Conservation (phyloP, 2,888 invertebrate genomes). For the Reticulitermes lucifugus region DNA sequence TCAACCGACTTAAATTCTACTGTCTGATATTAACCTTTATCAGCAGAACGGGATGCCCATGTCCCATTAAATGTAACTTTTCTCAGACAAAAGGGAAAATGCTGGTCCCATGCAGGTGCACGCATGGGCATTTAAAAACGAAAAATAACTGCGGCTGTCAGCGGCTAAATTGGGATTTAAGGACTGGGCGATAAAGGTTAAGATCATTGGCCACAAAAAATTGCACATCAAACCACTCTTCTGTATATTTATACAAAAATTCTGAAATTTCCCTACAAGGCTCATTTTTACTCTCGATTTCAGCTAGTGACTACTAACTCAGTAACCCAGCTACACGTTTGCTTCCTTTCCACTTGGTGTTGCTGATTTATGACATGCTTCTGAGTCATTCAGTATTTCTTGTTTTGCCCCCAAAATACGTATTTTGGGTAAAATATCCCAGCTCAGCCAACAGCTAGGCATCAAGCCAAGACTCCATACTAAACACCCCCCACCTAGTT, state of each 20-base stretch:
- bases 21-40: too few species aligned
- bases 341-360: not conserved
- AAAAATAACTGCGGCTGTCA: too few species aligned
- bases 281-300: constrained; percentile 8
- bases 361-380: not conserved
- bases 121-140: too few species aligned
- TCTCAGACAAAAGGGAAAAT: too few species aligned
- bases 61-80: too few species aligned
- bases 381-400: constrained; percentile 1
- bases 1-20: too few species aligned
- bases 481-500: constrained; percentile 39
- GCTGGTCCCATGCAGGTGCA: too few species aligned
- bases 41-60: too few species aligned
- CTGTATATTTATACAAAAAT: not conserved
- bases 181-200: too few species aligned
- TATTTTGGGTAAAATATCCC: not conserved
- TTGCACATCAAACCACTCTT: too few species aligned
- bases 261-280: not conserved
- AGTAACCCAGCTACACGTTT: not conserved
- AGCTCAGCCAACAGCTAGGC: constrained; percentile 1
- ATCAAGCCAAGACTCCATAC: not conserved
- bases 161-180: too few species aligned
- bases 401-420: not conserved
- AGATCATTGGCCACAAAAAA: too few species aligned
- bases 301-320: not conserved